Conservation (phyloP, 2,113 vertebrate genomes). For the Trinectes maculatus region DNA sequence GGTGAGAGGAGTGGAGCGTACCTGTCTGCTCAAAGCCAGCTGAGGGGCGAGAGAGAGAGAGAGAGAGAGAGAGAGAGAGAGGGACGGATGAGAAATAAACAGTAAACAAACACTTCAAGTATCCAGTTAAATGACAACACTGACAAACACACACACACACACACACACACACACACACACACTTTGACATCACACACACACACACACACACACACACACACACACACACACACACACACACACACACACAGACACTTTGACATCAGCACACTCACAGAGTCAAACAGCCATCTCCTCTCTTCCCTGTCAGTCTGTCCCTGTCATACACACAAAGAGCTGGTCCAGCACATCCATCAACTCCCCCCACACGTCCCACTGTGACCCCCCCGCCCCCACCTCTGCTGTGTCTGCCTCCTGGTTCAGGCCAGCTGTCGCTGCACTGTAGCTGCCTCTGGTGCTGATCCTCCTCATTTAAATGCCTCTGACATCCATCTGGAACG, state of each 20-base stretch:
- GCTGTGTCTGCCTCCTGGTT: slow-evolving; percentile 75
- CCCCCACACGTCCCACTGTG: slow-evolving; percentile 66
- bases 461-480: slow-evolving; percentile 82
- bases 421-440: slow-evolving; percentile 80
- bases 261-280: slow-evolving; percentile 45
- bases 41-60: slow-evolving; percentile 27
- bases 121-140: slow-evolving; percentile 34
- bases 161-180: slow-evolving; percentile 2
- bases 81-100: slow-evolving; percentile 30
- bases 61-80: slow-evolving; percentile 30
- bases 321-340: slow-evolving; percentile 78
- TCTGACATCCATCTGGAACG: slow-evolving; percentile 80
- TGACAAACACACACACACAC: slow-evolving; percentile 6
- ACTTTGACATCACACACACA: slow-evolving; percentile 18
- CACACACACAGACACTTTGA: slow-evolving; percentile 23
- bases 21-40: slow-evolving; percentile 63
- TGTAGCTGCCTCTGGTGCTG: slow-evolving; percentile 76
- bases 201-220: slow-evolving; percentile 28
- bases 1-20: slow-evolving; percentile 55
- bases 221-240: neutral
- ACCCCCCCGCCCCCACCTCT: slow-evolving; percentile 55
- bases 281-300: slow-evolving; percentile 45
- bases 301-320: slow-evolving; percentile 63
- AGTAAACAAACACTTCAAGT: slow-evolving; percentile 52
- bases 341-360: slow-evolving; percentile 77